phyloP scores from a whole-genome alignment of 1,140 invertebrate genomes.

The Bombus difficillimus region DNA sequence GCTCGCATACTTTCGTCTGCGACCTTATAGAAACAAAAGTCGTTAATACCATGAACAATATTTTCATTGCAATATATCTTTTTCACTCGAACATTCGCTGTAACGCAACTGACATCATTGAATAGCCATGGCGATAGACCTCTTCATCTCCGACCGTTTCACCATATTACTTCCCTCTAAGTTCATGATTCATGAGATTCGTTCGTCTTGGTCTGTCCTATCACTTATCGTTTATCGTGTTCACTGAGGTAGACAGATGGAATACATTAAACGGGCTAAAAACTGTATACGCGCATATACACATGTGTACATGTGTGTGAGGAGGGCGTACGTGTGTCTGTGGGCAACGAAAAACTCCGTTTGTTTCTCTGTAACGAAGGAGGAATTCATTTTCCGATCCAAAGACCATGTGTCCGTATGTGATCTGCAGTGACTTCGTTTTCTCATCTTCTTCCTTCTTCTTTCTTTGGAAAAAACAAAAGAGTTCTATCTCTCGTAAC shows the following conservation, averaged over 20 bases:
- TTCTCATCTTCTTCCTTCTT: not conserved
- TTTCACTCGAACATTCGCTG: not conserved
- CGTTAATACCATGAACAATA: not conserved
- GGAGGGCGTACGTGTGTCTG: not conserved
- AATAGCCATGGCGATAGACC: not conserved
- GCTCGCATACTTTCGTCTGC: not conserved
- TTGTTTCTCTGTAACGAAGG: not conserved
- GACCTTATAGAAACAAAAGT: not conserved
- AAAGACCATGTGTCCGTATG: not conserved
- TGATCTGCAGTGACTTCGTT: not conserved
- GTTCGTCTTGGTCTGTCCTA: slow-evolving; percentile 64
- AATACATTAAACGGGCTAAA: slow-evolving; percentile 64
- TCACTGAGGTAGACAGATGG: slow-evolving; percentile 81
- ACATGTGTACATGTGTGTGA: slow-evolving; percentile 10
- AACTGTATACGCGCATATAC: slow-evolving; percentile 25
- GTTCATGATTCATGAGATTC: slow-evolving; percentile 55
- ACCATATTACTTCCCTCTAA: not conserved
- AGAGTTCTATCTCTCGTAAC: slow-evolving; percentile 27
- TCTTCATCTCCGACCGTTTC: not conserved
- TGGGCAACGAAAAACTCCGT: not conserved
- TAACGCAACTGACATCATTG: not conserved
- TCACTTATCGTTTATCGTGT: slow-evolving; percentile 76
- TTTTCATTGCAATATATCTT: not conserved
- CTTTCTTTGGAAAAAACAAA: slow-evolving; percentile 33
- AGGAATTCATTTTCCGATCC: not conserved